Evolutionary conservation across 2,888 invertebrate genomes (phyloP), one percentile per base, ranked within the genome.

Genomic region (Ecliptopera silaceata): DNA sequence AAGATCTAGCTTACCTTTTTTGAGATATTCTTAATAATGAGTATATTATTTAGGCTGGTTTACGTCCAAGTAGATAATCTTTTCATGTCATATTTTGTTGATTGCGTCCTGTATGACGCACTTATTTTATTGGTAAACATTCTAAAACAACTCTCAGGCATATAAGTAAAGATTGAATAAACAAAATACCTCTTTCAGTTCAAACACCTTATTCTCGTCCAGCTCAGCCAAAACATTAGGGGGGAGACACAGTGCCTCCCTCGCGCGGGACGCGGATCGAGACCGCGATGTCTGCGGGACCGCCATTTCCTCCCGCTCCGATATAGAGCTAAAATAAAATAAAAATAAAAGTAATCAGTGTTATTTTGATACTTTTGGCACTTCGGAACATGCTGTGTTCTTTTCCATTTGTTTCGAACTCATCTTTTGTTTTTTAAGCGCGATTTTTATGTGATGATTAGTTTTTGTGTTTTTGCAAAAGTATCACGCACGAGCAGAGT

Each of bases 181-280:
- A 8, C 15, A 51, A 63, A 36, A 82, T 11, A 94, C 94, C 92
- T 94, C 94, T 80, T 93, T 93, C n/a, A 94, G 77, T 72, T 94
- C 94, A 55, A 92, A 92, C 63, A 94, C 79, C 78, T 93, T 94
- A 59, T 80, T 83, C 69, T 93, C 92, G 65, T 94, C 94, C 64
- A 94, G 78, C 69, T 94, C 93, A 18, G 92, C 88, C 45, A 92
- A 74, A 11, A 93, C 89, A 67, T 92, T 90, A n/a, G 85, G 78
- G 10, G 88, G 85, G 63, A 89, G 77, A 61, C 75, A 81, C 8
- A 88, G 79, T 12, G 87, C 83, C 63, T 89, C 87, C 20, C 89
- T 76, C 6, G 86, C 88, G 65, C 69, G 79, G 1, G 87, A 88
- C 4, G 81, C 82, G 3, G 89, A 88, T 38, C 88, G 77, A 10